These are phyloP conservation scores for Tupaia tana DNA, from an alignment of 2,113 vertebrate genomes.

Conservation along the genomic window DNA sequence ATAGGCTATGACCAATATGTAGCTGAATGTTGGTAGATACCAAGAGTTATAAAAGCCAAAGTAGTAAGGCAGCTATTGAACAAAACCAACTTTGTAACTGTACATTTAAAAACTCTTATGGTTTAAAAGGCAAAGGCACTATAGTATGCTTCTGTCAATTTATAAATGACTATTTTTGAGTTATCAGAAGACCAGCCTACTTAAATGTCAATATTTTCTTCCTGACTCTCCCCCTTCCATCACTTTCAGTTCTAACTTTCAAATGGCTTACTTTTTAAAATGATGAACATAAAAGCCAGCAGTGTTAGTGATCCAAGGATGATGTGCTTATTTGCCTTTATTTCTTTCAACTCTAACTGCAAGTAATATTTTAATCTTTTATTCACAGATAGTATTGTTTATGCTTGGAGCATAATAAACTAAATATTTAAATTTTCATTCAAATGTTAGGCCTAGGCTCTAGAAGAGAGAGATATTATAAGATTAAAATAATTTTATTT, in stretches of 20 bases:
- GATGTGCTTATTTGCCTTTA: not conserved
- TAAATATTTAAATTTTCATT: not conserved
- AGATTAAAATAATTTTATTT: conserved; percentile 42
- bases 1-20: not conserved
- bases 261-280: conserved; percentile 7
- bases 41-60: not conserved
- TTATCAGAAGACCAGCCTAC: not conserved
- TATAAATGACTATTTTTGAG: not conserved
- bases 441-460: not conserved
- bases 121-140: not conserved
- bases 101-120: not conserved
- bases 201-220: not conserved
- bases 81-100: not conserved
- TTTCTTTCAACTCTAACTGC: not conserved
- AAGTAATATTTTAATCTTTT: conserved; percentile 23
- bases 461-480: conserved; percentile 6
- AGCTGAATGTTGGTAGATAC: not conserved
- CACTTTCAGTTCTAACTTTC: conserved; percentile 13
- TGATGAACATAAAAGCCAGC: not conserved
- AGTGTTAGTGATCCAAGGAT: not conserved
- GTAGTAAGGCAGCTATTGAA: not conserved
- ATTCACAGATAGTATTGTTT: not conserved
- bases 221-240: not conserved
- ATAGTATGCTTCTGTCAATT: not conserved
- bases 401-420: not conserved